phyloP scores from a whole-genome alignment of 2,797 vertebrate species.

The Poliocrania exsul region DNA sequence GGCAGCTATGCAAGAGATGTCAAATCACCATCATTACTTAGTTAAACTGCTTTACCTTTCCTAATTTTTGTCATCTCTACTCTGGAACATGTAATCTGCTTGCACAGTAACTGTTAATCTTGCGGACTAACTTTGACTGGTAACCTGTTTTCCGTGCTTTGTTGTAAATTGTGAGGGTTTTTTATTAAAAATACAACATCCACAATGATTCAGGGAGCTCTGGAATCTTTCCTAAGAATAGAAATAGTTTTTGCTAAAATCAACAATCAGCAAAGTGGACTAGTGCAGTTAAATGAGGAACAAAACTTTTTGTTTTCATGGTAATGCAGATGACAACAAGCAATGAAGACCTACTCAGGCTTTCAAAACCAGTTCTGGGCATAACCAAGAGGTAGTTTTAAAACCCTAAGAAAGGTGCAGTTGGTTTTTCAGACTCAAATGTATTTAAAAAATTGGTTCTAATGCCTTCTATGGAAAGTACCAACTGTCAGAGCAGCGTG shows the following conservation, averaged over 20 bases:
- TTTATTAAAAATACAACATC: not conserved
- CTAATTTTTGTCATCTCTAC: not conserved
- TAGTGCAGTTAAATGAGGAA: not conserved
- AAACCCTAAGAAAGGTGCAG: not conserved
- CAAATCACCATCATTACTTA: not conserved
- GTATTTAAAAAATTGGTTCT: not conserved
- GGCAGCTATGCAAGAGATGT: not conserved
- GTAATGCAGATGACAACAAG: not conserved
- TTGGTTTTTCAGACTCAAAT: not conserved
- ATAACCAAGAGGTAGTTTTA: not conserved
- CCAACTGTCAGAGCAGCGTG: fast-evolving
- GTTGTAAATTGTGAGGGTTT: not conserved
- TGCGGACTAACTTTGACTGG: not conserved
- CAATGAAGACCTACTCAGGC: not conserved
- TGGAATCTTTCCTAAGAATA: not conserved
- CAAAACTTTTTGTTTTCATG: not conserved
- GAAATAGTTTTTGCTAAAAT: not conserved
- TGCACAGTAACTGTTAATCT: not conserved
- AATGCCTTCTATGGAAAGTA: not conserved
- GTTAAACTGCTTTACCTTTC: not conserved
- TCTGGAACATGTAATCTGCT: not conserved
- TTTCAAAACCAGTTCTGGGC: not conserved
- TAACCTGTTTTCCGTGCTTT: not conserved
- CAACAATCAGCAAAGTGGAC: not conserved
- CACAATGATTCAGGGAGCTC: not conserved